Evolutionary conservation across 2,888 invertebrate species (phyloP).

Genomic region (Drosophila paranaensis): DNA sequence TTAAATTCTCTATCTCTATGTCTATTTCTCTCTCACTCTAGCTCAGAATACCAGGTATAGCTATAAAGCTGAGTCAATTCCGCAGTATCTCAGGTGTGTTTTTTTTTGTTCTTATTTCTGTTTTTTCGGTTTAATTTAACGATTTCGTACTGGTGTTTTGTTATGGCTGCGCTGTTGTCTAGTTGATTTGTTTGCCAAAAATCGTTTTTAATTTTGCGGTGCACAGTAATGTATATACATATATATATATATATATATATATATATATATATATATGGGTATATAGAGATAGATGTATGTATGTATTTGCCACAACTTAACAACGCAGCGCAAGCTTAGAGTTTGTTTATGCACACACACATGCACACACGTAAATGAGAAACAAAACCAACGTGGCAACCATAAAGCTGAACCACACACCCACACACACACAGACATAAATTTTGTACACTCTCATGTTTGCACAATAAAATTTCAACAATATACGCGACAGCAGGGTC

Average conservation of each 20-base stretch:
- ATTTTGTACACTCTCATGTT: conserved; percentile 65
- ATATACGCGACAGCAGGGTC: conserved; percentile 76
- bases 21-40: not conserved
- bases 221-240: conserved; percentile 4
- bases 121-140: not conserved
- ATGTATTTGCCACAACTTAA: conserved; percentile 56
- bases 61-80: not conserved
- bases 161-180: conserved; percentile 45
- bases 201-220: conserved; percentile 73
- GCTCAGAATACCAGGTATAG: too few relatives aligned
- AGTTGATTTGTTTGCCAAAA: conserved; percentile 75
- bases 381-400: conserved; percentile 71
- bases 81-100: conserved; percentile 47
- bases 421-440: conserved; percentile 19
- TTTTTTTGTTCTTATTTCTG: not conserved
- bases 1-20: too few relatives aligned
- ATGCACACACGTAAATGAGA: conserved; percentile 52
- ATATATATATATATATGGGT: too few relatives aligned
- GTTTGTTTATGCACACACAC: conserved; percentile 45
- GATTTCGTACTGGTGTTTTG: conserved; percentile 22
- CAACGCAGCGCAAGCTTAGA: conserved; percentile 59
- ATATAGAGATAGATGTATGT: not conserved
- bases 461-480: conserved; percentile 79
- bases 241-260: conserved; percentile 16
- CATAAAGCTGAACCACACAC: conserved; percentile 62